These are phyloP conservation scores for Platichthys stellatus DNA, from an alignment of 2,113 vertebrate genomes.

Conservation along the genomic window DNA sequence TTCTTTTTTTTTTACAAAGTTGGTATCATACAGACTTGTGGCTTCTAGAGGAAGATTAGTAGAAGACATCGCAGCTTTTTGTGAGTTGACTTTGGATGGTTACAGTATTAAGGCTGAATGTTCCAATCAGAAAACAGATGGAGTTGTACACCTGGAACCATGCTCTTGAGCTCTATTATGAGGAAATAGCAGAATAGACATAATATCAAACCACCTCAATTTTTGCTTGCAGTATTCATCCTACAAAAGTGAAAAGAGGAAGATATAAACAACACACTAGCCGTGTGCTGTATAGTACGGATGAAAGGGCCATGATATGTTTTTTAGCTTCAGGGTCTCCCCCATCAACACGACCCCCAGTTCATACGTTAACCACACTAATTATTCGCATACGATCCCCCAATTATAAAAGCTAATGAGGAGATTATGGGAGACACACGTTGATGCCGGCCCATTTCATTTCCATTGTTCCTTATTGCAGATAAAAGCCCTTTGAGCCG, in stretches of 20 bases:
- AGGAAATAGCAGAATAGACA: not conserved
- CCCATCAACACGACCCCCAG: conserved; percentile 65
- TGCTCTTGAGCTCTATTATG: too few relatives aligned
- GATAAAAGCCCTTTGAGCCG: conserved; percentile 50
- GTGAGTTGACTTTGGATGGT: too few relatives aligned
- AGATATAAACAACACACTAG: conserved; percentile 13
- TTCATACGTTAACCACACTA: conserved; percentile 80
- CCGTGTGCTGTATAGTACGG: conserved; percentile 42
- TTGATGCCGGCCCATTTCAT: conserved; percentile 51
- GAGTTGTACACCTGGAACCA: not conserved
- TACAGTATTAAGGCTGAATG: not conserved
- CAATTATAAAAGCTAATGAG: conserved; percentile 82
- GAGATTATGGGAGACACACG: conserved; percentile 72
- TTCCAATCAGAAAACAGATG: not conserved
- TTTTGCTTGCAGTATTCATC: conserved; percentile 8
- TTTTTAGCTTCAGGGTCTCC: conserved; percentile 52
- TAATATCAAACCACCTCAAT: not conserved
- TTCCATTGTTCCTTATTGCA: conserved; percentile 61
- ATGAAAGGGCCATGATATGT: conserved; percentile 52
- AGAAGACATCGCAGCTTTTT: too few relatives aligned
- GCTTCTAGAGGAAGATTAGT: too few relatives aligned
- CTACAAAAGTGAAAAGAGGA: conserved; percentile 3
- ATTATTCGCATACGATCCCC: conserved; percentile 79
- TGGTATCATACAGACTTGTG: too few relatives aligned
- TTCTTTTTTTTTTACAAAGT: too few relatives aligned